Evolutionary conservation across 2,113 vertebrate genomes (phyloP), one percentile per base, ranked within the genome.

Genomic region (Empidonax traillii): DNA sequence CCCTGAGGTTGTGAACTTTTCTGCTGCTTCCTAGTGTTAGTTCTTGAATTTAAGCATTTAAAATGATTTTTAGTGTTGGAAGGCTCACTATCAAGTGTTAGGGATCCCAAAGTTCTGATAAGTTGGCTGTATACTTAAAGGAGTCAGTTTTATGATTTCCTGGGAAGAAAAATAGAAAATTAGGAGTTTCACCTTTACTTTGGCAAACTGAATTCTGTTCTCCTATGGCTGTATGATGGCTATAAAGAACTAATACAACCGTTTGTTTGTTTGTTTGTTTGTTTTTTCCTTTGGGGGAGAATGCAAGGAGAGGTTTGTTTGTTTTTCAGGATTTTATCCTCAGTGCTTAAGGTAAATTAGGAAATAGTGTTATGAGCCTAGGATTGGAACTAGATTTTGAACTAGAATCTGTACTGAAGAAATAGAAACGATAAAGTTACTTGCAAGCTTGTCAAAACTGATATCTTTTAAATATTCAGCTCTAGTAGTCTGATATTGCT

Each of bases 41-140:
- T 52, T 85, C 16, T 39, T 41, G 33, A 67, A 14, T 21, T 24
- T 51, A 52, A 56, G 14, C 41, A 33, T 8, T n/a, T 14, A 5
- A 6, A 8, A 18, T 44, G 18, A 20, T 25, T 71, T 81, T 55
- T 25, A 30, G 8, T 16, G 14, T 62, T 67, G 33, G 23, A 72
- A 56, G 14, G 8, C 24, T 43, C 4, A 12, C 7, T 49, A 31
- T 61, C n/a, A 53, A 55, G 16, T 14, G 16, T 2, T 62, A 22
- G 25, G 56, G 33, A 46, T 71, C 35, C 25, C 10, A 59, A 66
- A 80, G 33, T 8, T 65, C 35, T 76, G 30, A 46, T 71, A 55
- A n/a, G 53, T 16, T 0, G 0, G 2, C 39, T 75, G 21, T 41
- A 22, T 61, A 27, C 10, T 46, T 87, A 6, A 5, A 46, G 39